A percentile compares a stretch with the other conserved stretches of the same genome.
Evolutionary conservation across 2,113 vertebrate genomes (phyloP).

Genomic region (Centrocercus urophasianus): DNA sequence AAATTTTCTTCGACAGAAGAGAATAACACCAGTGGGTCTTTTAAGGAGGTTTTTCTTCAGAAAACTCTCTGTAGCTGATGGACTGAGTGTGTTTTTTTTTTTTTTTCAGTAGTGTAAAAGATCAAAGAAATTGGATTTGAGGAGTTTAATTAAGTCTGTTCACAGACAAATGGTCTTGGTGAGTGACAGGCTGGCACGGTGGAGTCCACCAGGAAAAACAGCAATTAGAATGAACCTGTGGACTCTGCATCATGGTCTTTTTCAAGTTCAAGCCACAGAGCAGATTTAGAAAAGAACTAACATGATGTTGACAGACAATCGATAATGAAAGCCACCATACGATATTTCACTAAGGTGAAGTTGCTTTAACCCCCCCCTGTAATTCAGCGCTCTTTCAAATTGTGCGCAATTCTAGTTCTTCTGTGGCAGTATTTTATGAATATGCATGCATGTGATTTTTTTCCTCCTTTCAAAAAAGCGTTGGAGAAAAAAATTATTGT

Average conservation of each 20-base stretch:
- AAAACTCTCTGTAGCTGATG: constrained; percentile 43
- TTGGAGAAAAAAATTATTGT: not conserved
- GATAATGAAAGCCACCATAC: constrained; percentile 60
- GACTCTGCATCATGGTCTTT: constrained; percentile 51
- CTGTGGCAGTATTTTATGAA: not conserved
- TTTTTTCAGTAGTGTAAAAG: constrained; percentile 17
- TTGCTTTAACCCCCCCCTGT: constrained; percentile 43
- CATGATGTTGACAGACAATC: constrained; percentile 70
- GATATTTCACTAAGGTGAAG: constrained; percentile 52
- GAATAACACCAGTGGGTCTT: not conserved
- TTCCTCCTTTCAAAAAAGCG: not conserved
- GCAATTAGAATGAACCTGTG: constrained; percentile 72
- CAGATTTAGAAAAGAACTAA: constrained; percentile 75
- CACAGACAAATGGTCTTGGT: constrained; percentile 74
- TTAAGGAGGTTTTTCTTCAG: constrained; percentile 24
- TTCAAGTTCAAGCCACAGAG: constrained; percentile 74
- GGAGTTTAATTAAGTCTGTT: constrained; percentile 82
- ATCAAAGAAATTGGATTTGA: constrained; percentile 77
- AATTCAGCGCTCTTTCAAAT: not conserved
- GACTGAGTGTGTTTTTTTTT: constrained; percentile 5
- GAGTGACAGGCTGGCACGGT: constrained; percentile 68
- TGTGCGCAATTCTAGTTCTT: constrained; percentile 1
- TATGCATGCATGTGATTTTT: not conserved
- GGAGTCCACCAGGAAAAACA: constrained; percentile 71
- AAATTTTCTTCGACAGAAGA: constrained; percentile 12